Evolutionary conservation across 1,140 invertebrate genomes (phyloP), one percentile per base, ranked within the genome.

Genomic region (Philotrypesis tridentata): DNA sequence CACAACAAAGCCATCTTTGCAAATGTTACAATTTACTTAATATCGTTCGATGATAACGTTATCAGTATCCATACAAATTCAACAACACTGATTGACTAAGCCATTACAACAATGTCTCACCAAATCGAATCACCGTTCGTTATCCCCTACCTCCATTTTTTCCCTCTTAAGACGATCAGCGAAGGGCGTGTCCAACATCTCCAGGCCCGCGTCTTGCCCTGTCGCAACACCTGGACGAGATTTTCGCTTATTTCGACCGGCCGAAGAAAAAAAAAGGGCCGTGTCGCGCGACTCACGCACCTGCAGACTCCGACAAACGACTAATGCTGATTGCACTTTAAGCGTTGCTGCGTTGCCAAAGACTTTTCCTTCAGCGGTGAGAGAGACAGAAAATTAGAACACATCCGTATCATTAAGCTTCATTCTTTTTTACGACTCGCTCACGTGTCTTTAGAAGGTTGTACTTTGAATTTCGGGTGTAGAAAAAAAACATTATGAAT

Each of bases 291-390:
- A n/a, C 29, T 17, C 25, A 31, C 71, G 21, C 74, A 65, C 17
- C 55, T 76, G 55, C 60, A 31, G 9, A 31, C n/a, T n/a, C 67
- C 14, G 27, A 25, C 7, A 31, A 75, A 63, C 29, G 80, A 33
- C 80, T 63, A 77, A 79, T 73, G 68, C 75, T 74, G 70, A 82
- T 82, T 82, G 81, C 75, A 71, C 17, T 82, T 78, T 79, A 82
- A 82, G 27, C 31, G 67, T 7, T 6, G 27, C 37, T n/a, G 27
- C 43, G 43, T 5, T 43, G 25, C 61, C 8, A 27, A 48, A 40
- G n/a, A n/a, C 67, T 63, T 40, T 63, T 25, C 68, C 68, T 72
- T 72, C 40, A n/a, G n/a, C n/a, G n/a, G 67, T 67, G 27, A 2
- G 11, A 31, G 25, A 33, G 25, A 37, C 40, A n/a, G 48, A 55